phyloP scores from a whole-genome alignment of 1,140 invertebrate species.

The Condylostylus longicornis region DNA sequence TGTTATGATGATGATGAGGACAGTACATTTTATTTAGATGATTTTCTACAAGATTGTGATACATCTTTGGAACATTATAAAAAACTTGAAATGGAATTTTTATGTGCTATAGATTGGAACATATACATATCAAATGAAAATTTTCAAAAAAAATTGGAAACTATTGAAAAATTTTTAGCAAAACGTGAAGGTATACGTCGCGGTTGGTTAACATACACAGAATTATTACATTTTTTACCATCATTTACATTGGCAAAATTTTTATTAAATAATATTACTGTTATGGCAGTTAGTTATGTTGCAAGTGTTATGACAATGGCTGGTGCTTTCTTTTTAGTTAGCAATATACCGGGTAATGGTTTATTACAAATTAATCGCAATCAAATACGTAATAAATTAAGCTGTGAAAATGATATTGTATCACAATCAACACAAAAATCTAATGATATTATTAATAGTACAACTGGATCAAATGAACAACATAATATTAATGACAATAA shows the following conservation, averaged over 20 bases:
- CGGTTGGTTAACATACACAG: constrained; percentile 76
- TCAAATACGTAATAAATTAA: constrained; percentile 1
- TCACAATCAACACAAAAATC: constrained; percentile 1
- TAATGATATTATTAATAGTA: background rate
- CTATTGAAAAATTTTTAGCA: constrained; percentile 55
- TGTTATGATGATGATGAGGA: constrained; percentile 80
- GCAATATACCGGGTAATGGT: constrained; percentile 38
- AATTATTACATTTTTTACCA: constrained; percentile 49
- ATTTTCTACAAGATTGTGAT: constrained; percentile 73
- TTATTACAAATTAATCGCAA: constrained; percentile 11
- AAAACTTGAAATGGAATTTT: constrained; percentile 71
- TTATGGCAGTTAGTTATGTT: constrained; percentile 54
- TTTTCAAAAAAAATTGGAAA: constrained; percentile 51
- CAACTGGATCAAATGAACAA: background rate
- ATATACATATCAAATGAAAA: constrained; percentile 55
- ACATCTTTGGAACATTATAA: constrained; percentile 62
- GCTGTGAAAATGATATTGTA: background rate
- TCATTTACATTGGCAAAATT: constrained; percentile 38
- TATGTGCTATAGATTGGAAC: constrained; percentile 80
- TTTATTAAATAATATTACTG: constrained; percentile 43
- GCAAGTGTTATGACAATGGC: constrained; percentile 53
- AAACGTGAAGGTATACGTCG: constrained; percentile 51
- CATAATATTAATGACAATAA: background rate
- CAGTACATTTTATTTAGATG: constrained; percentile 70
- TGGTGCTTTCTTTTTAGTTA: constrained; percentile 48